phyloP scores from a whole-genome alignment of 1,140 invertebrate genomes.

The Drosophila bocki region DNA sequence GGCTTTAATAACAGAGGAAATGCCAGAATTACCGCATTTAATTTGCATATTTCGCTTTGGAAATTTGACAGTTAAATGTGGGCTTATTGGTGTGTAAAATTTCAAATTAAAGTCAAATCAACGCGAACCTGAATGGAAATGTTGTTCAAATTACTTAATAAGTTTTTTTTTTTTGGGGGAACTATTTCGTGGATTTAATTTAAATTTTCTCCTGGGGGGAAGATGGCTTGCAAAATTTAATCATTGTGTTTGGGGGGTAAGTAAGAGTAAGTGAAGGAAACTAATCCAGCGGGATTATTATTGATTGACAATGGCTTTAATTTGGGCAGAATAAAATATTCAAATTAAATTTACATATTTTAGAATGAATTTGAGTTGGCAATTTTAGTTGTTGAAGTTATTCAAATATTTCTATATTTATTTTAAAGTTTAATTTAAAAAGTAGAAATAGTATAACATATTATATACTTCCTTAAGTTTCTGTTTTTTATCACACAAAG shows the following conservation, averaged over 20 bases:
- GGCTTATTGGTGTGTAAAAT: slow-evolving; percentile 57
- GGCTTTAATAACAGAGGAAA: slow-evolving; percentile 68
- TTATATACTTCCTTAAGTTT: too few relatives aligned
- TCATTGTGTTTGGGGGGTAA: neutral
- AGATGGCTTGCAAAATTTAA: neutral
- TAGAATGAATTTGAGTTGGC: neutral
- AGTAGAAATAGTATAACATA: neutral
- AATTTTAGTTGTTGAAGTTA: neutral
- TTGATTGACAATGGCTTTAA: slow-evolving; percentile 1
- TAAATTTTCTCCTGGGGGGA: neutral
- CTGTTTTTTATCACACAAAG: too few relatives aligned
- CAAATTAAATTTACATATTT: slow-evolving; percentile 1
- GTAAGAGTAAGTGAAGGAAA: neutral
- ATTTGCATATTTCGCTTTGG: slow-evolving; percentile 49
- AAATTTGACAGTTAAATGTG: slow-evolving; percentile 59
- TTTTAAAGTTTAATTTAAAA: neutral
- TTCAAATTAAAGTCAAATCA: slow-evolving; percentile 51
- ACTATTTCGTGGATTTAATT: neutral
- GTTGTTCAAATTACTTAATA: slow-evolving; percentile 35
- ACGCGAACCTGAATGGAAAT: slow-evolving; percentile 40
- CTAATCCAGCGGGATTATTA: slow-evolving; percentile 1
- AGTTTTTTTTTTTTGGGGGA: slow-evolving; percentile 18
- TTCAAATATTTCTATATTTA: neutral
- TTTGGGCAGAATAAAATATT: neutral
- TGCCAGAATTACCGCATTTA: slow-evolving; percentile 49